Conservation (phyloP, 2,888 invertebrate genomes). For the Enoplolaimus lenunculus region DNA sequence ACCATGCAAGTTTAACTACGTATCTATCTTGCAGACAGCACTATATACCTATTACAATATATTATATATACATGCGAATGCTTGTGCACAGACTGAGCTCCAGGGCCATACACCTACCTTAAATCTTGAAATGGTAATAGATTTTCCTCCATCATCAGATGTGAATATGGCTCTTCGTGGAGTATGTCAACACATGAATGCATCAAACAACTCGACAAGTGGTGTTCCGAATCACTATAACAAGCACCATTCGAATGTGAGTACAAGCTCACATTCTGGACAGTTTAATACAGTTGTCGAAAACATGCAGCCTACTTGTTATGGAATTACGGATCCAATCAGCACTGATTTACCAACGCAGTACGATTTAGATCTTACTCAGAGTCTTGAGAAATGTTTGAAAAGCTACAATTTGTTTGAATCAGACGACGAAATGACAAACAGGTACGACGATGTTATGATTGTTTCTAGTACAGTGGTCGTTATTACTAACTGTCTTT, state of each 20-base stretch:
- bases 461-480: too few species aligned
- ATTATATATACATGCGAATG: too few species aligned
- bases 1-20: too few species aligned
- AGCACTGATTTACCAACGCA: conserved; percentile 29
- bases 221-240: background rate
- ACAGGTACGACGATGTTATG: background rate
- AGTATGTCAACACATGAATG: too few species aligned
- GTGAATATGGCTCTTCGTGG: too few species aligned
- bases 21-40: too few species aligned
- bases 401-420: conserved; percentile 31
- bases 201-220: background rate
- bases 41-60: too few species aligned
- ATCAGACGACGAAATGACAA: conserved; percentile 32
- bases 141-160: too few species aligned
- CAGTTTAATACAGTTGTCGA: conserved; percentile 18
- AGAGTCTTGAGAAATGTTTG: conserved; percentile 27
- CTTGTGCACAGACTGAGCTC: too few species aligned
- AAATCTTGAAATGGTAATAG: too few species aligned
- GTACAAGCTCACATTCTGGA: background rate
- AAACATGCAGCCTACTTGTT: conserved; percentile 34
- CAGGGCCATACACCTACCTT: too few species aligned
- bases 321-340: conserved; percentile 26
- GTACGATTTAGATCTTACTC: conserved; percentile 29
- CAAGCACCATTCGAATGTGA: background rate
- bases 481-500: too few species aligned